Base-by-base conservation (phyloP, 2,113 vertebrate genomes). In the Ophthalmolycus amberensis region DNA sequence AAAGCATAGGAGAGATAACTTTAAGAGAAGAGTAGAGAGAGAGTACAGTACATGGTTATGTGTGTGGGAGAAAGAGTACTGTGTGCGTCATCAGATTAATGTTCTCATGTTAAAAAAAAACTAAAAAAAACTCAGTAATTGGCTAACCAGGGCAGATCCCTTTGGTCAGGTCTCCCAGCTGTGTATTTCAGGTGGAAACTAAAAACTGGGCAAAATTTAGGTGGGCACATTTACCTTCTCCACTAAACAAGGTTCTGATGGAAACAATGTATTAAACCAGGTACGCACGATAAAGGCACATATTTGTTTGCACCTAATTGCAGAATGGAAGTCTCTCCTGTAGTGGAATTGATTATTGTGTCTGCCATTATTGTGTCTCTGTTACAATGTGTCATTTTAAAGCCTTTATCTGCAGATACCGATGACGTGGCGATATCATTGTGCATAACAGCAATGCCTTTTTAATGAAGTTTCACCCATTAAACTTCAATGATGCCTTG, bases 401-500 rank as follows among this genome's bases (percentile, higher is more conserved):
- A n/a, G 52, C 52, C 9, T 54, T 54, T n/a, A n/a, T 54, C 52
- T n/a, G 52, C 52, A 54, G 52, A 54, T 11, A n/a, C 22, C 52
- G 9, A n/a, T 11, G 52, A 54, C 44, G 5, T 46, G 5, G 2
- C 3, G 44, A 46, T 46, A 46, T 46, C 14, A 15, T 46, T 0
- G 14, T 46, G 14, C 42, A 11, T 52, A 37, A 79, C 27, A 59
- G 58, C 18, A 14, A 66, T 37, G 29, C 65, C 62, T 59, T 80
- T 79, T 79, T 69, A 65, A 64, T 44, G 22, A 65, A 9, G 5
- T 81, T 84, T 79, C 34, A 71, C 44, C 42, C 65, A 56, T 70
- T 82, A 70, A 59, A 84, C 65, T 82, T 89, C 64, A 82, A 86
- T 77, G 65, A 66, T 20, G 34, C 37, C 78, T 64, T 77, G 29